A percentile compares a stretch with the other conserved stretches of the same genome.
Evolutionary conservation across 2,888 invertebrate genomes (phyloP).

Genomic region (Cetonia aurata): DNA sequence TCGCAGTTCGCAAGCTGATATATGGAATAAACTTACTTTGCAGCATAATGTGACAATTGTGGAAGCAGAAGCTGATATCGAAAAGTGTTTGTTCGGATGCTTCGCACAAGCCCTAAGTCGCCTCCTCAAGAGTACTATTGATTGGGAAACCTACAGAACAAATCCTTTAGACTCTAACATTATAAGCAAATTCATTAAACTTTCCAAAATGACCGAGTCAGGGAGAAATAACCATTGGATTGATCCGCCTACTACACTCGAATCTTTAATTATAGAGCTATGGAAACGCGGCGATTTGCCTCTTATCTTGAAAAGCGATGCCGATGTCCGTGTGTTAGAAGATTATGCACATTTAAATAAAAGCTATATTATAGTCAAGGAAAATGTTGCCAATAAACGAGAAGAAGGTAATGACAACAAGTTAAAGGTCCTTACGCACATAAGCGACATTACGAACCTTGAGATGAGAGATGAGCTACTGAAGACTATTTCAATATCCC

Average conservation of each 20-base stretch:
- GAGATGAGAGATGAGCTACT: neutral
- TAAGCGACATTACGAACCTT: neutral
- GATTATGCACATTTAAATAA: neutral
- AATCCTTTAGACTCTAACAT: too few species aligned
- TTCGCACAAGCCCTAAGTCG: neutral
- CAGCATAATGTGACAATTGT: neutral
- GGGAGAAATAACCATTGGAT: too few species aligned
- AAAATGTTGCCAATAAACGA: neutral
- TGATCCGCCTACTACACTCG: neutral
- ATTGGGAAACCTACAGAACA: too few species aligned
- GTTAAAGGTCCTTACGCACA: neutral
- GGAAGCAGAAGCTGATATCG: neutral
- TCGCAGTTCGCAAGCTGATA: neutral
- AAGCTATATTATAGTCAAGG: neutral
- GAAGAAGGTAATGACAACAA: neutral
- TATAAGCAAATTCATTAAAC: too few species aligned
- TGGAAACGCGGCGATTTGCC: neutral
- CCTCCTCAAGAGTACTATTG: neutral
- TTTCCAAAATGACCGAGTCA: too few species aligned
- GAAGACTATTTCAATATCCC: neutral
- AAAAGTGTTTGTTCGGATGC: constrained; percentile 5
- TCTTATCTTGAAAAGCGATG: neutral
- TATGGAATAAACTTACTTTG: constrained; percentile 2
- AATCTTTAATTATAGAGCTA: neutral
- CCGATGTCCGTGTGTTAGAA: neutral